Evolutionary conservation across 2,113 vertebrate genomes (phyloP).

Genomic region (Telmatochromis brichardi): DNA sequence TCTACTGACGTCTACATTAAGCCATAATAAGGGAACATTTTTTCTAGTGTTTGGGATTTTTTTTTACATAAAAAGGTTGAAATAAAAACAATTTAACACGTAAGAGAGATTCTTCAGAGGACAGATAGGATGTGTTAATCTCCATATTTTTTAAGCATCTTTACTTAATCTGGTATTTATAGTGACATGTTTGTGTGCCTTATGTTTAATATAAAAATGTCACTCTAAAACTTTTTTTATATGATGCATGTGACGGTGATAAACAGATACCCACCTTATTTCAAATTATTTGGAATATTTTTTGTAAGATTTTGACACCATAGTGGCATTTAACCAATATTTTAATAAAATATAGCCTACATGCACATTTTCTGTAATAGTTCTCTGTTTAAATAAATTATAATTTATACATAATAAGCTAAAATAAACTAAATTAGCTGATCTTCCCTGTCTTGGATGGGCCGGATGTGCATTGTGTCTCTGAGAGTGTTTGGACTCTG

Average conservation of each 20-base stretch:
- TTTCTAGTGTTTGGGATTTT: neutral
- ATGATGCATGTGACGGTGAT: neutral
- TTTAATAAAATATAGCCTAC: neutral
- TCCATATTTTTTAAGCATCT: neutral
- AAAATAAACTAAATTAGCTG: neutral
- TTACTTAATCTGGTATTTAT: neutral
- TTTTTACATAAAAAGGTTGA: neutral
- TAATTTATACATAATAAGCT: neutral
- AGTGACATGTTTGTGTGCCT: neutral
- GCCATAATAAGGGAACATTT: neutral
- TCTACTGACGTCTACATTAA: neutral
- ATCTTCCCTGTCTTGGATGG: neutral
- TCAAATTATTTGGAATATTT: neutral
- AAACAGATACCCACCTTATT: neutral
- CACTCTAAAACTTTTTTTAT: neutral
- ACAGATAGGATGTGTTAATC: neutral
- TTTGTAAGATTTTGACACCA: neutral
- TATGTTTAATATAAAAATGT: neutral
- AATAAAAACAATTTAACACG: neutral
- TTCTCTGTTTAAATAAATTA: neutral
- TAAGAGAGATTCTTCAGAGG: neutral
- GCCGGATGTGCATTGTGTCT: neutral
- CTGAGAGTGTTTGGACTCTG: conserved; percentile 22
- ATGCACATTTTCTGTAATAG: neutral
- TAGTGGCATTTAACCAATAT: neutral